Base-by-base conservation (phyloP, 2,113 vertebrate species). In the Amphiprion ocellaris region DNA sequence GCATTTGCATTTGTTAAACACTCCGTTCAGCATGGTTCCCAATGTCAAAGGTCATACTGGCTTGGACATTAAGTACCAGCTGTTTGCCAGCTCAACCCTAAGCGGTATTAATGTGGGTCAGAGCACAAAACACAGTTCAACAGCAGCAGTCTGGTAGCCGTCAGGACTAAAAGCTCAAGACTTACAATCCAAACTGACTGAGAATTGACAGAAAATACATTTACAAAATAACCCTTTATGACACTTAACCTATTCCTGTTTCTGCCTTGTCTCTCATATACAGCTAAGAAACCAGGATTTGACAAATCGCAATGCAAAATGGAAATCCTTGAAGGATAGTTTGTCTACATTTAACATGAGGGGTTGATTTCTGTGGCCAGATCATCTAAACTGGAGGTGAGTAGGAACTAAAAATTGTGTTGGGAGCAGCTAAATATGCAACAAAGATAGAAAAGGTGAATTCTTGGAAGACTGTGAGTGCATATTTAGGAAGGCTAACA, bases 41-140 rank as follows among this genome's bases (percentile, higher is more conserved):
- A 6, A 37, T 65, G 69, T 74, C 72, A 83, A 77, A 84, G 80
- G 72, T 79, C 61, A 69, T 87, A 64, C 84, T 87, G 68, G 60
- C 68, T 77, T 66, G 23, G 50, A 77, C 24, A 41, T 67, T 68
- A 77, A 28, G 10, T 10, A 26, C 23, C 62, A 80, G 63, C 60
- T 75, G 67, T 78, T 64, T 74, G 46, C 47, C 64, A 74, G 16
- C 5, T 28, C 47, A 53, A 24, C 19, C 19, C 7, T 56, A 41
- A 33, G 54, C 68, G 24, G 24, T 0, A 23, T 62, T 75, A 52
- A 78, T 55, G 17, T 79, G 30, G 67, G 77, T 81, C 73, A 80
- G 30, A 72, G 73, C 26, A 50, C 23, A 61, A 28, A 60, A 47
- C 60, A 58, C 21, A 21, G 21, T 21, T 21, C 21, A 21, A 21